These are phyloP conservation scores for Pampus argenteus DNA, from an alignment of 2,797 vertebrate genomes.

Conservation along the genomic window DNA sequence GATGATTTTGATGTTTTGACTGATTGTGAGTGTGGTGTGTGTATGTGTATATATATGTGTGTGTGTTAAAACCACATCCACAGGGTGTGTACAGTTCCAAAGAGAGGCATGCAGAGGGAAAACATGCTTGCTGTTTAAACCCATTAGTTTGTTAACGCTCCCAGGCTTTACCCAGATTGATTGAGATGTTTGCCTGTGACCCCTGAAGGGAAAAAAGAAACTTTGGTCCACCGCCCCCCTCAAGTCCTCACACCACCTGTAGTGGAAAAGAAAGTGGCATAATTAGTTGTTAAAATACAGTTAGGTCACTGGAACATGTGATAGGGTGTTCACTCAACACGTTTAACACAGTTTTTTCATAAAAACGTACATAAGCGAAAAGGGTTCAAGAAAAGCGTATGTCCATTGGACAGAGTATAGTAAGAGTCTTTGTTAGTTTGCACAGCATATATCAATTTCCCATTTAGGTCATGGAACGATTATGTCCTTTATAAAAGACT, in stretches of 20 bases:
- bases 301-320: conserved; percentile 70
- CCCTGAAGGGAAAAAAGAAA: conserved; percentile 51
- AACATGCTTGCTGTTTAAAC: conserved; percentile 68
- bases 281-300: conserved; percentile 47
- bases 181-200: conserved; percentile 60
- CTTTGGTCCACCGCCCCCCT: conserved; percentile 19
- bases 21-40: conserved; percentile 33
- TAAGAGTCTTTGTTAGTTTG: conserved; percentile 42
- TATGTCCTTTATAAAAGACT: conserved; percentile 33
- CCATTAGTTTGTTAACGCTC: conserved; percentile 66
- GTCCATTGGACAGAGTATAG: conserved; percentile 37
- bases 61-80: conserved; percentile 65
- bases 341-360: conserved; percentile 14
- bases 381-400: conserved; percentile 14
- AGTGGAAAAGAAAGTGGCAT: conserved; percentile 51
- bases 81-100: conserved; percentile 65
- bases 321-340: conserved; percentile 40
- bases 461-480: conserved; percentile 57
- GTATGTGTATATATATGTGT: conserved; percentile 35
- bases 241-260: conserved; percentile 41
- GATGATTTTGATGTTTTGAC: conserved; percentile 50
- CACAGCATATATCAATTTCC: conserved; percentile 18
- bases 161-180: conserved; percentile 55
- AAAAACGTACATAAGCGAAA: conserved; percentile 23
- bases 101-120: conserved; percentile 68